Evolutionary conservation across 2,113 vertebrate genomes (phyloP).

Genomic region (Strix aluco): DNA sequence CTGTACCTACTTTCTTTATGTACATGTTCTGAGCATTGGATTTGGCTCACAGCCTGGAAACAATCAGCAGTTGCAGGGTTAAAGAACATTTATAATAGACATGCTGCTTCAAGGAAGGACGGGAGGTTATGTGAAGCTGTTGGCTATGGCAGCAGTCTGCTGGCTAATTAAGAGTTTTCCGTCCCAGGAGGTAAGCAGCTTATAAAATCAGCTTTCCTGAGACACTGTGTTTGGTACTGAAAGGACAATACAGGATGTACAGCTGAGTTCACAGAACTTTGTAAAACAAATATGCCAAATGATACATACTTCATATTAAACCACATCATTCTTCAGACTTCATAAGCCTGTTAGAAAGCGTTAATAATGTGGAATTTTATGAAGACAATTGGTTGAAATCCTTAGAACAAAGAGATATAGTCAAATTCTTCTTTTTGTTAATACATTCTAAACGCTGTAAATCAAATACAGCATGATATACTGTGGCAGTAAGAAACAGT

Average conservation of each 20-base stretch:
- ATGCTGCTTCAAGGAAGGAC: not conserved
- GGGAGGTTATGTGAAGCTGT: not conserved
- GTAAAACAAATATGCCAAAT: not conserved
- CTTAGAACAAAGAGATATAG: not conserved
- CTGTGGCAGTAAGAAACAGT: not conserved
- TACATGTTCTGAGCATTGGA: not conserved
- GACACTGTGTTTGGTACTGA: not conserved
- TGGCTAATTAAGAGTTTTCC: conserved; percentile 45
- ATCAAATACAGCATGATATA: not conserved
- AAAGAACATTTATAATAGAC: not conserved
- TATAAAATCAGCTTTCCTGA: conserved; percentile 40
- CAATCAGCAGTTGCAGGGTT: conserved; percentile 8
- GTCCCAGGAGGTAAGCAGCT: conserved; percentile 47
- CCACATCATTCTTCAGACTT: not conserved
- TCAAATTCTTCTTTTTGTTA: not conserved
- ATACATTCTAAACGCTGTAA: not conserved
- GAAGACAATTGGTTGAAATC: not conserved
- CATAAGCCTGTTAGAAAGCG: not conserved
- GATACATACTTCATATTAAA: not conserved
- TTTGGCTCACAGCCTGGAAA: not conserved
- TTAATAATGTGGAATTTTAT: not conserved
- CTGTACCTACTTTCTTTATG: not conserved
- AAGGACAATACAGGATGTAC: conserved; percentile 14
- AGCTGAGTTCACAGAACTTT: not conserved
- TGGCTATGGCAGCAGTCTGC: not conserved